A percentile compares a stretch with the other conserved stretches of the same genome.
These are phyloP conservation scores for Acanthurus tractus DNA, from an alignment of 2,797 vertebrate species.

Conservation along the genomic window DNA sequence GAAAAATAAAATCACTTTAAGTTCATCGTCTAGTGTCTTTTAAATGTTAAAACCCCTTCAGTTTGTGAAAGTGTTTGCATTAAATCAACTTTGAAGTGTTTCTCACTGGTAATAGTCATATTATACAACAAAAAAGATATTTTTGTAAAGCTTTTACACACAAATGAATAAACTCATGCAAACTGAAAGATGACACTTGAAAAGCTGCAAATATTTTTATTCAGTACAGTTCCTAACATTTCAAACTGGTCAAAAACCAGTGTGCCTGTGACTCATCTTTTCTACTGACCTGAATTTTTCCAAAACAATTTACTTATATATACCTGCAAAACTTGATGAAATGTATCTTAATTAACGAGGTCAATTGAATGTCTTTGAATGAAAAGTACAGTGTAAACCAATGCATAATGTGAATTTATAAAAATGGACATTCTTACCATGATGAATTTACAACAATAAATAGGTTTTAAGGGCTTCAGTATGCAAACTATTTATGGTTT, in stretches of 20 bases:
- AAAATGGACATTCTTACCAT: too few species aligned
- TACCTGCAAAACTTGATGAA: not conserved
- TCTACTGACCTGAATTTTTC: not conserved
- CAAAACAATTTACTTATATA: not conserved
- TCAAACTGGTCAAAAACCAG: too few species aligned
- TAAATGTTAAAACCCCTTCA: not conserved
- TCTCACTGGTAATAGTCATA: not conserved
- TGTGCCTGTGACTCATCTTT: not conserved
- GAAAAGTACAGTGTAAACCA: not conserved
- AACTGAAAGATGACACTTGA: not conserved
- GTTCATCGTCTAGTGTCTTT: slow-evolving; percentile 11
- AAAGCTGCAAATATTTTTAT: not conserved
- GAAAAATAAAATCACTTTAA: slow-evolving; percentile 17
- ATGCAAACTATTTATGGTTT: slow-evolving; percentile 18
- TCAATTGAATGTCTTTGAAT: not conserved
- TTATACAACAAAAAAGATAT: not conserved
- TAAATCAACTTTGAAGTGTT: not conserved
- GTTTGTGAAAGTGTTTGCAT: not conserved
- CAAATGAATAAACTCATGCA: not conserved
- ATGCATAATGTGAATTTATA: not conserved
- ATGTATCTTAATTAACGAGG: not conserved
- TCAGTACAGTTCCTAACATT: not conserved
- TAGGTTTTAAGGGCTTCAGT: too few species aligned
- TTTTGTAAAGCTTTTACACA: not conserved
- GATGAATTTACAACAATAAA: too few species aligned